phyloP scores from a whole-genome alignment of 2,888 invertebrate genomes.

The Lapara coniferarum region DNA sequence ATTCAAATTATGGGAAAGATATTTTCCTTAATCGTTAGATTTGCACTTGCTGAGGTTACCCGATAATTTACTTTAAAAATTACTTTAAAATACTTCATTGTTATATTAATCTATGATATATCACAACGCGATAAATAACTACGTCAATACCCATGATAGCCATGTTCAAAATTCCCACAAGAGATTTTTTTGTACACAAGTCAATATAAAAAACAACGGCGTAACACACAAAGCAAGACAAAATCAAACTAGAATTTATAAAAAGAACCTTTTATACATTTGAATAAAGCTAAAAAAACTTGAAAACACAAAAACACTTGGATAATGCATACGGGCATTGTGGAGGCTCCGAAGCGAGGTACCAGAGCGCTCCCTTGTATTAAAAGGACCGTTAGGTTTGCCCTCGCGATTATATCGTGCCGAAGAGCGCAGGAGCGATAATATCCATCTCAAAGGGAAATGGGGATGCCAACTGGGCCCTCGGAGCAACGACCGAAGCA shows the following conservation, averaged over 20 bases:
- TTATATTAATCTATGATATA: neutral
- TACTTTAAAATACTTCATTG: no score
- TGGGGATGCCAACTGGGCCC: slow-evolving; percentile 51
- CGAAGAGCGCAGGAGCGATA: slow-evolving; percentile 53
- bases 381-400: slow-evolving; percentile 60
- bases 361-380: slow-evolving; percentile 52
- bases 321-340: slow-evolving; percentile 35
- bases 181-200: neutral
- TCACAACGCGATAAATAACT: slow-evolving; percentile 6
- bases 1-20: no score
- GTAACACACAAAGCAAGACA: neutral
- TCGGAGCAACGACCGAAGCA: slow-evolving; percentile 54
- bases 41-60: no score
- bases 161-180: neutral
- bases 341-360: slow-evolving; percentile 37
- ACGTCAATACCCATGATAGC: neutral
- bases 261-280: slow-evolving; percentile 32
- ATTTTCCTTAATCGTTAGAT: no score
- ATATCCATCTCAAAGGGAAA: slow-evolving; percentile 57
- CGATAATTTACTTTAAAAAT: no score
- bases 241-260: slow-evolving; percentile 12
- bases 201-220: neutral
- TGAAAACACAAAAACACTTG: slow-evolving; percentile 13
- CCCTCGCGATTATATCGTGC: slow-evolving; percentile 64
- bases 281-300: slow-evolving; percentile 39